Evolutionary conservation across 2,113 vertebrate genomes (phyloP), one percentile per base, ranked within the genome.

Genomic region (Anoplopoma fimbria): DNA sequence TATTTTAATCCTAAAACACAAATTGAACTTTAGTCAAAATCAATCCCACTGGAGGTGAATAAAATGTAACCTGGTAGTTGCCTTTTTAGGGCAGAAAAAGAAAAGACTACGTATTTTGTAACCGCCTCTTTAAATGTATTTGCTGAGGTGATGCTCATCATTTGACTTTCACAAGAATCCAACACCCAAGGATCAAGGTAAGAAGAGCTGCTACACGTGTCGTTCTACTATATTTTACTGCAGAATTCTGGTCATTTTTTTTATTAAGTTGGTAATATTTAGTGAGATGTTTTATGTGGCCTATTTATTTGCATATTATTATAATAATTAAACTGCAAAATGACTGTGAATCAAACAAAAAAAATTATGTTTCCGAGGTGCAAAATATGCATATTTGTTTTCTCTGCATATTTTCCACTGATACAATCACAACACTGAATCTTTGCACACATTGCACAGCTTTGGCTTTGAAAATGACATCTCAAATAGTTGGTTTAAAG

Each of bases 101-200:
- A 60, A 51, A 53, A 40, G 31, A 42, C 5, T 17, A 1, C 0
- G 3, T n/a, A n/a, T 51, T 25, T 4, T 3, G 4, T 55, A 2
- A 10, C 0, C 0, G 2, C 19, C 0, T 23, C 49, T 85, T 88
- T 93, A 87, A 82, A 88, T 33, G 61, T 10, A 40, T 38, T 51
- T 13, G 21, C 21, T 31, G 5, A 21, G 53, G 1, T 7, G 19
- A 36, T 2, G 34, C 34, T 38, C 2, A 0, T 42, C 67, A 33
- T 23, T 64, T 57, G 7, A 73, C 38, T 27, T 40, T 3, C 17
- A 36, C 36, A 53, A 36, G 2, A 65, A 71, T 33, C 6, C 55
- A 31, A 14, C 58, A 17, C 23, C 1, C n/a, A n/a, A 38, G 51
- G 60, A 88, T 64, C 31, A 65, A 91, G 82, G 90, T 93, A 90